Conservation (phyloP, 1,140 invertebrate species). For the Pseudomyrmex flavicornis region DNA sequence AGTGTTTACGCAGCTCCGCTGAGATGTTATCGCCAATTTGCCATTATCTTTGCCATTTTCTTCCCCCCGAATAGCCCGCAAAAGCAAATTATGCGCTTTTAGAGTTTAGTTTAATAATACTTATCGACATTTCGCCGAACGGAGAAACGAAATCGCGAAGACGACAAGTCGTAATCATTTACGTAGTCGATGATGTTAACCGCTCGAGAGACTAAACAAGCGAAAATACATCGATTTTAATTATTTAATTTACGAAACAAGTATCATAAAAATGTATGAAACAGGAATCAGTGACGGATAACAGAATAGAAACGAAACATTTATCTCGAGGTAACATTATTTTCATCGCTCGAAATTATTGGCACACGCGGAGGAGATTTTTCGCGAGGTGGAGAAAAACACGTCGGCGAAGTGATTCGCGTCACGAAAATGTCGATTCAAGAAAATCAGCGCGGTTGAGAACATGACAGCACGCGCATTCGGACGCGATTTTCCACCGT, state of each 20-base stretch:
- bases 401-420: neutral
- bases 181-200: too few species aligned
- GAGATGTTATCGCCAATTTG: constrained; percentile 50
- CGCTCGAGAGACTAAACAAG: constrained; percentile 25
- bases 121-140: constrained; percentile 4
- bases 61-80: constrained; percentile 31
- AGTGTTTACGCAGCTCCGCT: constrained; percentile 43
- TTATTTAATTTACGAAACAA: too few species aligned
- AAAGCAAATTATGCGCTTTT: constrained; percentile 36
- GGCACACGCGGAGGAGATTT: neutral
- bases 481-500: neutral
- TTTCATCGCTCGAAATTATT: constrained; percentile 19
- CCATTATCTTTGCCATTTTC: too few species aligned
- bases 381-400: neutral
- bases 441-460: too few species aligned
- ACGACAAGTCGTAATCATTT: constrained; percentile 2
- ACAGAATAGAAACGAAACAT: too few species aligned
- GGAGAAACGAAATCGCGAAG: neutral
- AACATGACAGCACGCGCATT: too few species aligned
- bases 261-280: too few species aligned
- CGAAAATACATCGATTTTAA: constrained; percentile 9
- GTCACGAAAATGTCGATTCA: neutral
- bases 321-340: constrained; percentile 21
- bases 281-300: too few species aligned
- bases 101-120: constrained; percentile 44